Conservation (phyloP, 1,140 invertebrate genomes). For the Orchesella cincta region DNA sequence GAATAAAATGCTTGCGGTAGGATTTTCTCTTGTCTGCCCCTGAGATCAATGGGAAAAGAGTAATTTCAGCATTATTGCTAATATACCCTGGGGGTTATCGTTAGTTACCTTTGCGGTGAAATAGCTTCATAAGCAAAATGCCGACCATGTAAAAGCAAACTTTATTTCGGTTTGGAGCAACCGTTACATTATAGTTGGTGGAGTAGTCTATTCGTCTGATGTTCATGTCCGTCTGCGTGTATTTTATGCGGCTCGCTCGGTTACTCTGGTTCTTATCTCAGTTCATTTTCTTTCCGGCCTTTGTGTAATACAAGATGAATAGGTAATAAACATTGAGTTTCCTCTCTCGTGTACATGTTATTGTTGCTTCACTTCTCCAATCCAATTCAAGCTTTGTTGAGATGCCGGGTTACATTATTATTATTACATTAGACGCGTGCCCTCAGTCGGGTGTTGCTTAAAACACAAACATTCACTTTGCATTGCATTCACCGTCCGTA, state of each 20-base stretch:
- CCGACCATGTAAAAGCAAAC: background rate
- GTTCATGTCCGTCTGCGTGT: background rate
- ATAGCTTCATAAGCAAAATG: constrained; percentile 4
- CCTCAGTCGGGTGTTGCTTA: too few relatives aligned
- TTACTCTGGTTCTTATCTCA: background rate
- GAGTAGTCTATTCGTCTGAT: background rate
- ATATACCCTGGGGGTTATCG: constrained; percentile 14
- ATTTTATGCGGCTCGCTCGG: background rate
- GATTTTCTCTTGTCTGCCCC: background rate
- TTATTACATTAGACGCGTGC: too few relatives aligned
- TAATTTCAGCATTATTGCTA: constrained; percentile 19
- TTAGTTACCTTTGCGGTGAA: constrained; percentile 14
- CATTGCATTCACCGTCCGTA: too few relatives aligned
- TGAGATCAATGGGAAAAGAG: constrained; percentile 16
- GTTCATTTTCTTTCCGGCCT: background rate
- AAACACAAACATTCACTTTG: too few relatives aligned
- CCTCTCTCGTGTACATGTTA: background rate
- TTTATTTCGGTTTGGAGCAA: too few relatives aligned
- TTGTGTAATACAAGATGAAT: background rate
- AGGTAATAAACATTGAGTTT: background rate
- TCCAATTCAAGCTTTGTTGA: too few relatives aligned
- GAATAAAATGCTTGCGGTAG: background rate
- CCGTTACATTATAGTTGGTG: background rate
- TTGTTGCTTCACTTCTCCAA: background rate
- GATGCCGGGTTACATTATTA: too few relatives aligned